Conservation (phyloP, 2,113 vertebrate genomes). For the Leptocoma aspasia region DNA sequence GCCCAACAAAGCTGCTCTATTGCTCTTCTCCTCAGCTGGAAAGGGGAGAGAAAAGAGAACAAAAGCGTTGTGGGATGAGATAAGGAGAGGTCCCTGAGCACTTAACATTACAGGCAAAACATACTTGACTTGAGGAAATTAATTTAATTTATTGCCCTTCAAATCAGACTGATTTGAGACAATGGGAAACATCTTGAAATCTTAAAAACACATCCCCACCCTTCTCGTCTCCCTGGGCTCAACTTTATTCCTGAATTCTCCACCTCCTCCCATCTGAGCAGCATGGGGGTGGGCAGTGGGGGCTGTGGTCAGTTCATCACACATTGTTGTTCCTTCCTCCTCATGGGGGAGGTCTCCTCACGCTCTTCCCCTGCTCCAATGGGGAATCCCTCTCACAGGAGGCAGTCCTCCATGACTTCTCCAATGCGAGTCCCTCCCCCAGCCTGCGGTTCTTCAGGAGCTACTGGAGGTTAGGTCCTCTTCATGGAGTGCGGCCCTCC, state of each 20-base stretch:
- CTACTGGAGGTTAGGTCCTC: rapidly evolving
- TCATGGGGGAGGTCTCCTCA: not conserved
- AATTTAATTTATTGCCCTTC: not conserved
- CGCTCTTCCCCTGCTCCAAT: not conserved
- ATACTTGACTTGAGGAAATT: not conserved
- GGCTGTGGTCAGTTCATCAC: not conserved
- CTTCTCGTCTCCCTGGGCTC: not conserved
- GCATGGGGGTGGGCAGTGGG: not conserved
- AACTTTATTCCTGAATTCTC: not conserved
- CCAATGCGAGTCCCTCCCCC: not conserved
- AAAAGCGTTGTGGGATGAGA: not conserved
- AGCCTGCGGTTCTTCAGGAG: not conserved
- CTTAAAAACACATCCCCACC: not conserved
- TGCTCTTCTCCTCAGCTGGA: not conserved
- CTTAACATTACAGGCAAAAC: not conserved
- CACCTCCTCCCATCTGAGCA: not conserved
- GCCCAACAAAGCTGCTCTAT: not conserved
- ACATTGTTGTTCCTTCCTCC: rapidly evolving
- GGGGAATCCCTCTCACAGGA: not conserved
- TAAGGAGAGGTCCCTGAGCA: not conserved
- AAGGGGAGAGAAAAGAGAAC: not conserved
- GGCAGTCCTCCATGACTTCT: not conserved
- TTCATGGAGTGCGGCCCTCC: not conserved
- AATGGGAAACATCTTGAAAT: not conserved
- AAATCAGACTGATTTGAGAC: not conserved